Percentiles rank a stretch among this genome's conserved stretches.
phyloP scores from a whole-genome alignment of 2,113 vertebrate genomes.

The Dasypus novemcinctus region DNA sequence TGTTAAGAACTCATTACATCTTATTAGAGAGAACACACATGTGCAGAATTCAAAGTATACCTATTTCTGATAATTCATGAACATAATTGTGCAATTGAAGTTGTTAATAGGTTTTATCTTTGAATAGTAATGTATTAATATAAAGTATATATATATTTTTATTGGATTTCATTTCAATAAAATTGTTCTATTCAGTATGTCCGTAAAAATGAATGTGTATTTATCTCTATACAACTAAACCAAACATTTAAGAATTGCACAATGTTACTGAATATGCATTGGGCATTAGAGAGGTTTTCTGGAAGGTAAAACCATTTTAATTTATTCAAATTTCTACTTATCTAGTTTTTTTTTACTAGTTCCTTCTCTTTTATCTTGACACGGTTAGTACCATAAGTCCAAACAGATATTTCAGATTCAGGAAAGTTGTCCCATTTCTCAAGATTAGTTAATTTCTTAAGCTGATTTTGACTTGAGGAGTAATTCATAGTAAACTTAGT shows the following conservation, averaged over 20 bases:
- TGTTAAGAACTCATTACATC: not conserved
- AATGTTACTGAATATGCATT: not conserved
- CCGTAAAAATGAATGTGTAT: constrained; percentile 6
- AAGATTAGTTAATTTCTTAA: not conserved
- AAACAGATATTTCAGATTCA: not conserved
- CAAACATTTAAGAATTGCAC: not conserved
- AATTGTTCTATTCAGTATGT: not conserved
- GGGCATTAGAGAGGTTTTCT: not conserved
- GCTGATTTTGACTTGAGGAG: not conserved
- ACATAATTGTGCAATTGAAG: constrained; percentile 35
- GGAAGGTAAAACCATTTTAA: not conserved
- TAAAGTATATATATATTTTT: constrained; percentile 35
- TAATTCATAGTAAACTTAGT: not conserved
- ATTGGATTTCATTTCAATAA: constrained; percentile 57
- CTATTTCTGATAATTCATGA: not conserved
- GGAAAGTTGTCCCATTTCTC: not conserved
- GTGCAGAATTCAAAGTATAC: constrained; percentile 14
- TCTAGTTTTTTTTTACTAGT: not conserved
- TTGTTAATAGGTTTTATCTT: constrained; percentile 38
- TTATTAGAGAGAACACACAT: not conserved
- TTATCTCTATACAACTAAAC: not conserved
- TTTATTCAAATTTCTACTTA: not conserved
- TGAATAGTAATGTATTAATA: constrained; percentile 44
- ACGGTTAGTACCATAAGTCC: not conserved
- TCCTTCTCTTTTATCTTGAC: not conserved